phyloP scores from a whole-genome alignment of 2,888 invertebrate genomes.

The Pollenia angustigena region DNA sequence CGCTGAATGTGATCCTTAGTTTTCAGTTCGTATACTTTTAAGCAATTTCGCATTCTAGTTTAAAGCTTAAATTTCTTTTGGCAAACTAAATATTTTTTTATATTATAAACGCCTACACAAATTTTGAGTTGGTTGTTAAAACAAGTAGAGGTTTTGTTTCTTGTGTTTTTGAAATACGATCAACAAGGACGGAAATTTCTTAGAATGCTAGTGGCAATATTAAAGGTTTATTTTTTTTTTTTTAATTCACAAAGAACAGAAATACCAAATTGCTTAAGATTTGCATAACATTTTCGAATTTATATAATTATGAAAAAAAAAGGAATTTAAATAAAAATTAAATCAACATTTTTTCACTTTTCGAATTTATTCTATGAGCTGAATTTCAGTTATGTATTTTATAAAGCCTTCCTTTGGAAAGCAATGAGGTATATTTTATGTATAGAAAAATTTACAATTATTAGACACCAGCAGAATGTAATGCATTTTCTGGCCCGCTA shows the following conservation, averaged over 20 bases:
- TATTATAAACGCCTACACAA: constrained; percentile 71
- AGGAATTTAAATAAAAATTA: too few relatives aligned
- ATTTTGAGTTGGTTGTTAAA: constrained; percentile 49
- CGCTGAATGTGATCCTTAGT: constrained; percentile 18
- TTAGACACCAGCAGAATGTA: too few relatives aligned
- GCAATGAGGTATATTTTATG: too few relatives aligned
- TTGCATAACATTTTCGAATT: constrained; percentile 54
- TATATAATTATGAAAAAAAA: not conserved
- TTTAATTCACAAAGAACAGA: not conserved
- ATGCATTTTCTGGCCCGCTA: too few relatives aligned
- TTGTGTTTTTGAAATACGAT: not conserved
- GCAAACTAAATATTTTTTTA: constrained; percentile 56
- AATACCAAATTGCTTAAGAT: constrained; percentile 37
- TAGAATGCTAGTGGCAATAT: constrained; percentile 56
- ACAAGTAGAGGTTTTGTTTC: not conserved
- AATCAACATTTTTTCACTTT: too few relatives aligned
- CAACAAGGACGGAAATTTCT: constrained; percentile 15
- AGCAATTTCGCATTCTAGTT: not conserved
- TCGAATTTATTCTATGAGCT: too few relatives aligned
- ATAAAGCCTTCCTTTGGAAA: too few relatives aligned
- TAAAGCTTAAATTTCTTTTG: constrained; percentile 37
- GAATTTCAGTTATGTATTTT: too few relatives aligned
- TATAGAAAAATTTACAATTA: too few relatives aligned
- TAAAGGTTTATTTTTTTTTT: constrained; percentile 8
- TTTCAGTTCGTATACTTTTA: not conserved